Percentiles rank a stretch among this genome's conserved stretches.
phyloP scores from a whole-genome alignment of 2,888 invertebrate genomes.

The Boloria euphrosyne region DNA sequence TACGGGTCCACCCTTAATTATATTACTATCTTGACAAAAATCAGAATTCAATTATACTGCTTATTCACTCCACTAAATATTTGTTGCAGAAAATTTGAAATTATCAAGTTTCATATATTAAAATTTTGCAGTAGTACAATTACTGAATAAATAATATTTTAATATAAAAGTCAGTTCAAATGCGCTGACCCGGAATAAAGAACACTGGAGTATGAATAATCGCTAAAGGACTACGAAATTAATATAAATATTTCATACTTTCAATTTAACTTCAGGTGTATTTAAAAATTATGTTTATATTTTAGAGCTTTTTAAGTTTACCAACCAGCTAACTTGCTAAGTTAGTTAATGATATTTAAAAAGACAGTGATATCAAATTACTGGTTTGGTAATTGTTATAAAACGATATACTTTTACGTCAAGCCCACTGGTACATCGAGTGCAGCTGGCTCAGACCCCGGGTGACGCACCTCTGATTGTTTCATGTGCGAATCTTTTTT shows the following conservation, averaged over 20 bases:
- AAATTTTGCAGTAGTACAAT: background rate
- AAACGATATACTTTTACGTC: too few relatives aligned
- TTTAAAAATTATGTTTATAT: conserved; percentile 15
- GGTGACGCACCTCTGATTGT: too few relatives aligned
- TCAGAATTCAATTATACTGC: too few relatives aligned
- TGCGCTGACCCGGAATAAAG: conserved; percentile 22
- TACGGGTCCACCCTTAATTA: background rate
- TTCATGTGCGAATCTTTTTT: too few relatives aligned
- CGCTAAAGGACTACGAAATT: conserved; percentile 23
- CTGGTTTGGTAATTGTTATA: too few relatives aligned
- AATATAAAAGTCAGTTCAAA: conserved; percentile 22
- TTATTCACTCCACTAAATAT: background rate
- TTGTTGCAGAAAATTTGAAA: background rate
- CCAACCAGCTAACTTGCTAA: background rate
- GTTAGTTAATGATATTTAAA: background rate
- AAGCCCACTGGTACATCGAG: too few relatives aligned
- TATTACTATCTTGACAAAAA: too few relatives aligned
- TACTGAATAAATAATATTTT: conserved; percentile 19
- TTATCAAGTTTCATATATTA: background rate
- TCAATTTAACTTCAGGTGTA: conserved; percentile 16
- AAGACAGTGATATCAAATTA: background rate
- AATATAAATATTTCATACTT: conserved; percentile 22
- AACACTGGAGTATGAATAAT: conserved; percentile 21
- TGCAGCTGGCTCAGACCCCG: too few relatives aligned
- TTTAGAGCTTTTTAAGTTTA: conserved; percentile 7